Percentiles rank a stretch among this genome's conserved stretches.
Conservation (phyloP, 2,888 invertebrate genomes). For the Tetrapedia diversipes region DNA sequence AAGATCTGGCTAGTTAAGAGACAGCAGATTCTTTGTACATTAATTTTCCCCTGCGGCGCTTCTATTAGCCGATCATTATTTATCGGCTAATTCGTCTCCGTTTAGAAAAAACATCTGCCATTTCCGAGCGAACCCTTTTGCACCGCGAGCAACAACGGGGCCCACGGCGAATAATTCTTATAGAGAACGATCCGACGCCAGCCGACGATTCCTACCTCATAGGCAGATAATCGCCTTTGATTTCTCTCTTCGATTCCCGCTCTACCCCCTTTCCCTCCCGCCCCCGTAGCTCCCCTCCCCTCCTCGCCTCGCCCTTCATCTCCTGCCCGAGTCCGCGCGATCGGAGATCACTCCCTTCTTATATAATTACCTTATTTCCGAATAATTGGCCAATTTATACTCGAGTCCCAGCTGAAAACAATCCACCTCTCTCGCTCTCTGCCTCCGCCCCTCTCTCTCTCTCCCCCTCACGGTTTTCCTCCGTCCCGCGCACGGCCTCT, state of each 20-base stretch:
- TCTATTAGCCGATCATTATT: conserved; percentile 77
- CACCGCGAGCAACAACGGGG: conserved; percentile 71
- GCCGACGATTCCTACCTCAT: conserved; percentile 81
- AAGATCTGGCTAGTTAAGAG: not conserved
- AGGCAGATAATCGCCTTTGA: conserved; percentile 83
- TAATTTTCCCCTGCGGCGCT: too few species aligned
- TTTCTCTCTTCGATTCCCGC: conserved; percentile 82
- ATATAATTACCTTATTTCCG: conserved; percentile 83
- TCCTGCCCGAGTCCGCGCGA: conserved; percentile 71
- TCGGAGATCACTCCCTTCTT: conserved; percentile 82
- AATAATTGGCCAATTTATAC: conserved; percentile 83
- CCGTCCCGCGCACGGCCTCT: conserved; percentile 58
- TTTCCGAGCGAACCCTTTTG: conserved; percentile 61
- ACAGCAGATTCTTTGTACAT: too few species aligned
- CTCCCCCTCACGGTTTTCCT: conserved; percentile 50
- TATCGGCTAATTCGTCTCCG: conserved; percentile 80
- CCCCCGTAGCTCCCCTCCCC: conserved; percentile 62
- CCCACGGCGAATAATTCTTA: conserved; percentile 74
- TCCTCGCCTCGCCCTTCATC: conserved; percentile 59
- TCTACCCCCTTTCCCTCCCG: conserved; percentile 59
- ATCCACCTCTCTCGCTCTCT: conserved; percentile 77
- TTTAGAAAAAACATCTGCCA: conserved; percentile 79
- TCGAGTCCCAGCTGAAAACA: conserved; percentile 83
- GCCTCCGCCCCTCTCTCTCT: conserved; percentile 58
- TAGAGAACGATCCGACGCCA: conserved; percentile 68